Base-by-base conservation (phyloP, 1,140 invertebrate genomes). In the Apis laboriosa region DNA sequence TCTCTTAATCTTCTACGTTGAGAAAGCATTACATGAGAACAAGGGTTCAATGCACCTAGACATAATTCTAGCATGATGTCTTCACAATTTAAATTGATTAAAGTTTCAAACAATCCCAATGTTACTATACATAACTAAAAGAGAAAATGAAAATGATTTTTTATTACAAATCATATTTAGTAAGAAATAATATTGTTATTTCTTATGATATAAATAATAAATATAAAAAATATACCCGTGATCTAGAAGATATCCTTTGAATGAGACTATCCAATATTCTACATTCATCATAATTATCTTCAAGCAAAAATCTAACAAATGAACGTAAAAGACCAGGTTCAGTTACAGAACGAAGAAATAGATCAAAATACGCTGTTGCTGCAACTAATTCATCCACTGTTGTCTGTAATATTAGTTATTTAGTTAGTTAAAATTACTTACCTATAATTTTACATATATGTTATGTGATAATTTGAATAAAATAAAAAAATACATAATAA, bases 1-100 rank as follows among this genome's bases (percentile, higher is more conserved):
- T 98, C 96, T 55, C 96, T 95, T 66, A 98, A 94, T 86, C 96
- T 95, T 60, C 97, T 95, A 66, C 96, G 94, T 92, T 98, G 97
- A 34, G 97, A 97, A 13, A 97, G 95, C 96, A 98, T 98, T 1
- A 99, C 95, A 94, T 99, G 98, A n/a, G 97, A 96, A 90, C 98
- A 98, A 19, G 97, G 97, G 86, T 97, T 95, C 70, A 99, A 94
- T 91, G 98, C 97, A 94, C 97, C 97, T 86, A 98, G 97, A 71
- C 99, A 96, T 51, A 99, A 94, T 91, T 99, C 98, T 88, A 99
- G 95, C 97, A 99, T 98, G n/a, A 99, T 96, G 93, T 99, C 99
- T 94, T 99, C 99, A 94, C 98, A 99, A 92, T 99, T 98, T 64
- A 99, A 94, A 89, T 98, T 97, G 49, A 99, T 95, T 75, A 99